Conservation (phyloP, 2,888 invertebrate genomes). For the Leucophenga maculata region DNA sequence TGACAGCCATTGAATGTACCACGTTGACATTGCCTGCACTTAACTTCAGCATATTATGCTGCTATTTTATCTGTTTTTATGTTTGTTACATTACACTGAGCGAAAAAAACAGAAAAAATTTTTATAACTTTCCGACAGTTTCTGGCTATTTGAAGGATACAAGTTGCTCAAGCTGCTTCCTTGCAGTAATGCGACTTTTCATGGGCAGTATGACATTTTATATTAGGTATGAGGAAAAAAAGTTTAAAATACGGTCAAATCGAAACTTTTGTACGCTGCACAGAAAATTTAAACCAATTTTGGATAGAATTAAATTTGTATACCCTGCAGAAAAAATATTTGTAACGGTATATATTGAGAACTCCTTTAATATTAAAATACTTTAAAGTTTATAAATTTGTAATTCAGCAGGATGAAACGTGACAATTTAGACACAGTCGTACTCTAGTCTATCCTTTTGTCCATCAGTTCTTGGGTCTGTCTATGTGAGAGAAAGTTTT, state of each 20-base stretch:
- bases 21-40: conserved; percentile 3
- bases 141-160: neutral
- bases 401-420: too few species aligned
- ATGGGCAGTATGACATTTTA: conserved; percentile 23
- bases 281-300: neutral
- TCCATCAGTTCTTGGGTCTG: too few species aligned
- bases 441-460: too few species aligned
- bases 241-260: neutral
- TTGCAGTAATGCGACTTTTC: neutral
- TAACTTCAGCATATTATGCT: conserved; percentile 3
- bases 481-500: too few species aligned
- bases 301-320: neutral
- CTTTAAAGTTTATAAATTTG: too few species aligned
- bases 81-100: neutral
- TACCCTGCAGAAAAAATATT: neutral
- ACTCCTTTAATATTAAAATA: too few species aligned
- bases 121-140: neutral
- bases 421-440: too few species aligned
- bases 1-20: neutral
- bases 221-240: neutral
- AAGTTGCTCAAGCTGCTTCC: neutral
- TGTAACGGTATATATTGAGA: neutral
- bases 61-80: conserved; percentile 11
- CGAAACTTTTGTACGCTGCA: neutral
- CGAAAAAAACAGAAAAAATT: neutral